Base-by-base conservation (phyloP, 2,113 vertebrate genomes). In the Poeciliopsis retropinna region DNA sequence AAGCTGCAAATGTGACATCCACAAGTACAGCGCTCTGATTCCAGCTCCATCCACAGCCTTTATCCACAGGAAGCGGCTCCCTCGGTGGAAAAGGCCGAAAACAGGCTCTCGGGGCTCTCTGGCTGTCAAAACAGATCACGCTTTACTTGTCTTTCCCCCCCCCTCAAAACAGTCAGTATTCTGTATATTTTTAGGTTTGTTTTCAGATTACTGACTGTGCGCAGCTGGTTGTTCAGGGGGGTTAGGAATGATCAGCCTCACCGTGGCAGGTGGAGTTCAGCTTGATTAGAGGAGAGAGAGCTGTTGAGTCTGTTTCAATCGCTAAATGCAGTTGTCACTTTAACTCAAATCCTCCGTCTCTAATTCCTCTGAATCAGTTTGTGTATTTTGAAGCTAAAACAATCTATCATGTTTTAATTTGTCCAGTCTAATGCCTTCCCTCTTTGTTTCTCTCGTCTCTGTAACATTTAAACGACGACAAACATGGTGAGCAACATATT, bases 1-100 rank as follows among this genome's bases (percentile, higher is more conserved):
- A 75, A 76, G 79, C 88, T 65, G 57, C n/a, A 68, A 51, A 73
- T 84, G 68, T 28, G 0, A 66, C 85, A 78, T 76, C 76, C 28
- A 3, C 34, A 1, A 65, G 44, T 67, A 41, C 28, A 75, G 37
- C 32, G 1, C 47, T 70, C 28, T 29, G 64, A n/a, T 62, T 79
- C n/a, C 54, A 19, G 72, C 73, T 64, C 25, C 14, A 70, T 32
- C 75, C 64, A 30, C 69, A 88, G 79, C 75, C 68, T 73, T 79
- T 68, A 76, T 77, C 78, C 80, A 63, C 76, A 78, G 66, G 73
- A 88, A 81, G 41, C 63, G 15, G 19, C 30, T 25, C 29, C 67
- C 78, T 47, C 5, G 1, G 44, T 47, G 44, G 44, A 47, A 47
- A 47, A 57, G 41, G 60, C 37, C 70, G 76, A 72, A 74, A 79